Percentiles rank a stretch among this genome's conserved stretches.
Evolutionary conservation across 2,113 vertebrate genomes (phyloP).

Genomic region (Callipepla californica): DNA sequence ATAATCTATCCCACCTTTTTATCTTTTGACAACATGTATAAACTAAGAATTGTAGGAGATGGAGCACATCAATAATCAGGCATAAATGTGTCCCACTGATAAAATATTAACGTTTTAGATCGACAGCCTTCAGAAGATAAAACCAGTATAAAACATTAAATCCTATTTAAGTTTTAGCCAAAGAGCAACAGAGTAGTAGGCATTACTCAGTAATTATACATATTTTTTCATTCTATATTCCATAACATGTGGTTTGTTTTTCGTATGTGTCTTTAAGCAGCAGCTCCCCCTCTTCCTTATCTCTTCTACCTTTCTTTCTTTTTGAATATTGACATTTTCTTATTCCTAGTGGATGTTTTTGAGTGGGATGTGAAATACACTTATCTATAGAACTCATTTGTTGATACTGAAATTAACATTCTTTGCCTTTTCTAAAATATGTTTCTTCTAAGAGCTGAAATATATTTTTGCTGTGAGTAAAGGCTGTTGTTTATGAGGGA

Average conservation of each 20-base stretch:
- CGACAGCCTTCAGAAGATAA: background rate
- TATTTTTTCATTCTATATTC: background rate
- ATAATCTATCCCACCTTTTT: background rate
- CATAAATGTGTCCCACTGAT: background rate
- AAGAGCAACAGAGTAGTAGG: background rate
- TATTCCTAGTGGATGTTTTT: conserved; percentile 32
- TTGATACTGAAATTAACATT: conserved; percentile 28
- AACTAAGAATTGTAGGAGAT: background rate
- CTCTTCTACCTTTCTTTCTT: background rate
- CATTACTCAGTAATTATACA: background rate
- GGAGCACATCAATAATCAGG: background rate
- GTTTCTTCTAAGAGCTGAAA: conserved; percentile 35
- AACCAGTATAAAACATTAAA: background rate
- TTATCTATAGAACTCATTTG: conserved; percentile 32
- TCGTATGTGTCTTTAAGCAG: background rate
- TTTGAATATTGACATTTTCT: background rate
- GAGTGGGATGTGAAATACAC: background rate
- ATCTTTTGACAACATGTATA: background rate
- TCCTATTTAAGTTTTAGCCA: background rate
- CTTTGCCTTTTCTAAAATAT: background rate
- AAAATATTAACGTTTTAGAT: background rate
- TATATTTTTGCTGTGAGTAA: conserved; percentile 32
- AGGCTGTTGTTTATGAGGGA: conserved; percentile 27
- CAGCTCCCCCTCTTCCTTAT: background rate
- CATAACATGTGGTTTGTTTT: background rate